Base-by-base conservation (phyloP, 2,797 vertebrate species). In the Monodelphis domestica region DNA sequence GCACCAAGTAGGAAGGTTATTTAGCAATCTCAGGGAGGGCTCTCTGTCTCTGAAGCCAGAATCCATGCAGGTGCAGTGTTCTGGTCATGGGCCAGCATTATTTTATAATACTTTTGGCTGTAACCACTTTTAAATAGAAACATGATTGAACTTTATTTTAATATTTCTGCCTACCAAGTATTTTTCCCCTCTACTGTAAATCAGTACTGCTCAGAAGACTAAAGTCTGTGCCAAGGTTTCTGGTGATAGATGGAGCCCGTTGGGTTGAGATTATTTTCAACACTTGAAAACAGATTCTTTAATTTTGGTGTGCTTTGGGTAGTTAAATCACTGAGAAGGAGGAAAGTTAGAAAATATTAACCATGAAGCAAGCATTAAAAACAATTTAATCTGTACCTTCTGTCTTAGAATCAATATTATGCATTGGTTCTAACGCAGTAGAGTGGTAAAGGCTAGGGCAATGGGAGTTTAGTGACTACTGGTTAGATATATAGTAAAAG, bases 1-100 rank as follows among this genome's bases (percentile, higher is more conserved):
- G 97, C 97, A 96, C 97, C 98, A 97, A 98, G 97, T 95, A 97
- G 97, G 97, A 97, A 98, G 97, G 97, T 98, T 98, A 97, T 98
- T 98, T 97, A 98, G 98, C 97, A 98, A 96, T 98, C 97, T 53
- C 90, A 91, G 95, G 54, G 96, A 96, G 96, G 92, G 95, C 91
- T 97, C 57, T 95, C 92, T 96, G 88, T 70, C 96, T 98, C 94
- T 97, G 96, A 93, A 96, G 97, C 97, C 98, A 98, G 98, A 98
- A 98, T 96, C 97, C 97, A 95, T 95, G 97, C 98, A 99, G 98
- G 98, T 99, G 98, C 98, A 95, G 91, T 87, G 92, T 97, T 93
- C 97, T 98, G 98, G 98, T 97, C 95, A 94, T 1, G 53, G 97
- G 98, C 98, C 98, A 98, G 98, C 91, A 94, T 97, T 97, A 97